Percentiles rank a stretch among this genome's conserved stretches.
phyloP scores from a whole-genome alignment of 2,113 vertebrate species.

The Amblyopsis rosae region DNA sequence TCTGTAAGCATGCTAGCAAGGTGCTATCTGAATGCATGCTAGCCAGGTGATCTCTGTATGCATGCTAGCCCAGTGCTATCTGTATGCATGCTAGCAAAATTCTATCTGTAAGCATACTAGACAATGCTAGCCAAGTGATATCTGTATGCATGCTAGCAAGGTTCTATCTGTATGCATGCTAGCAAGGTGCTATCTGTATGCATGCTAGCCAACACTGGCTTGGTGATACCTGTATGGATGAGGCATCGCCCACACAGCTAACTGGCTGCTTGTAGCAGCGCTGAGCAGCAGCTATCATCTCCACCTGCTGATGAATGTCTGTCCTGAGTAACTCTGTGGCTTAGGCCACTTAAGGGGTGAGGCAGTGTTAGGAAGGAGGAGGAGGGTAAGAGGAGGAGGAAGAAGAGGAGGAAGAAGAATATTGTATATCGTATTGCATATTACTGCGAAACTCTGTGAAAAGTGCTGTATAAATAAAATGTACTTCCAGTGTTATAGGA shows the following conservation, averaged over 20 bases:
- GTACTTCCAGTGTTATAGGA: background rate
- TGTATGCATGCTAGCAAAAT: conserved; percentile 1
- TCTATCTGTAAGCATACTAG: conserved; percentile 66
- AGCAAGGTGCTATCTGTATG: too few species aligned
- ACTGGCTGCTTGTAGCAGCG: conserved; percentile 64
- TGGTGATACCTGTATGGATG: background rate
- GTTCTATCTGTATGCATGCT: too few species aligned
- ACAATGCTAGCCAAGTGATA: too few species aligned
- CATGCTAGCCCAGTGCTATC: too few species aligned
- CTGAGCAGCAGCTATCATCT: conserved; percentile 73
- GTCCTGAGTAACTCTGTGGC: conserved; percentile 66
- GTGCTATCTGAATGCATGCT: too few species aligned
- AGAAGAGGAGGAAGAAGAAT: background rate
- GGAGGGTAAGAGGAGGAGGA: background rate
- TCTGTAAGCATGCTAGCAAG: too few species aligned
- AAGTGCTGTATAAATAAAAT: background rate
- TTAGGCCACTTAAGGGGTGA: conserved; percentile 53
- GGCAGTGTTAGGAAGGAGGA: background rate
- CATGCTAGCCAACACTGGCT: too few species aligned
- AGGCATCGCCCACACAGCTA: conserved; percentile 57
- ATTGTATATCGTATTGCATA: background rate
- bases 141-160: too few species aligned
- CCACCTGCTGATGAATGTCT: conserved; percentile 69
- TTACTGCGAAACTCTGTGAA: background rate
- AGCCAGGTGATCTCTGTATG: too few species aligned